Conservation (phyloP, 2,888 invertebrate genomes). For the Dolichopus griseipennis region DNA sequence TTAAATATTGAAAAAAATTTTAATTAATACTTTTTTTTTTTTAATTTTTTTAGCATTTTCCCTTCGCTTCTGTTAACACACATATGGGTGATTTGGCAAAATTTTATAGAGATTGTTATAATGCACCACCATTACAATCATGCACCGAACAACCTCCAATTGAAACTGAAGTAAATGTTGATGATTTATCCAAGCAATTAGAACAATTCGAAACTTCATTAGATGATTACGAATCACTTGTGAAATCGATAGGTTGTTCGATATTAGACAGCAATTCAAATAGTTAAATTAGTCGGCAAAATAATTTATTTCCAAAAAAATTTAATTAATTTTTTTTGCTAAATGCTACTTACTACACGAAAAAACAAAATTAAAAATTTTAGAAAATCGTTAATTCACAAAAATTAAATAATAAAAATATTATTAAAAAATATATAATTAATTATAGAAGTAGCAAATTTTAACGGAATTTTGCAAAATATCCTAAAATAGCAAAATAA, state of each 20-base stretch:
- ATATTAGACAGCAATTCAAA: constrained; percentile 9
- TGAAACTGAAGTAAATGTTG: constrained; percentile 26
- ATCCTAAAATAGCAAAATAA: no score
- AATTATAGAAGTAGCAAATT: no score
- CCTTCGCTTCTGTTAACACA: constrained; percentile 42
- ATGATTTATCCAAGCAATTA: constrained; percentile 41
- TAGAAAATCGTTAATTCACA: no score
- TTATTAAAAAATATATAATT: no score
- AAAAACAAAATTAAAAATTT: no score
- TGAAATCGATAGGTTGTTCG: constrained; percentile 21
- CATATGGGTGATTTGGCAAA: constrained; percentile 43
- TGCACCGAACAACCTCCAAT: constrained; percentile 19
- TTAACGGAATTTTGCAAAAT: no score
- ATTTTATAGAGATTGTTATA: constrained; percentile 43
- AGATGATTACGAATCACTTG: constrained; percentile 42
- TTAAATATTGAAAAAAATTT: background rate
- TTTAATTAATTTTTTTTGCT: no score
- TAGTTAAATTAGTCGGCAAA: background rate
- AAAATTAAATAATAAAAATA: no score
- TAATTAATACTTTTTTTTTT: constrained; percentile 11
- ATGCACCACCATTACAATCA: constrained; percentile 34
- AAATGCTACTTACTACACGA: no score
- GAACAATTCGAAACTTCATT: constrained; percentile 43
- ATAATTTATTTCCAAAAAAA: no score
- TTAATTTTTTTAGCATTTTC: constrained; percentile 34